Percentiles rank a stretch among this genome's conserved stretches.
Conservation (phyloP, 2,797 vertebrate species). For the Stomatorhinus walkeri region DNA sequence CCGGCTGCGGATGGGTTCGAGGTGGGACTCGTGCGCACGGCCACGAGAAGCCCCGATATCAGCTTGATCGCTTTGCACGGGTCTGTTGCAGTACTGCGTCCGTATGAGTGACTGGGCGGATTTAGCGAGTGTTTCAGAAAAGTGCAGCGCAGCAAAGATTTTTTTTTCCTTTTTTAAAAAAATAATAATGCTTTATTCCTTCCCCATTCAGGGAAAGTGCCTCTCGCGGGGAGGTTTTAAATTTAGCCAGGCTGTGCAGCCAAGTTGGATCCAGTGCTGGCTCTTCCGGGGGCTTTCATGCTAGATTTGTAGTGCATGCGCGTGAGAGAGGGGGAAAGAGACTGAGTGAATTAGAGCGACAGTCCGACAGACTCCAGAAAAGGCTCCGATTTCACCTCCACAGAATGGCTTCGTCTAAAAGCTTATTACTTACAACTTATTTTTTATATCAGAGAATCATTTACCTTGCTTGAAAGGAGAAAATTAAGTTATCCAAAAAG, state of each 20-base stretch:
- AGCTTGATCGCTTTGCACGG: slow-evolving; percentile 14
- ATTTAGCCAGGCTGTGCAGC: slow-evolving; percentile 9
- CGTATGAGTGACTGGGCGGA: slow-evolving; percentile 36
- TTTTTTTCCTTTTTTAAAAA: background rate
- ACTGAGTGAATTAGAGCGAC: background rate
- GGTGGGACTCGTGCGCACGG: slow-evolving; percentile 3
- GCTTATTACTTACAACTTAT: background rate
- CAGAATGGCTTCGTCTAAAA: background rate
- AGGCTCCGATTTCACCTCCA: background rate
- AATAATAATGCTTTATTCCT: background rate
- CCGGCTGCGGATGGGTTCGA: slow-evolving; percentile 32
- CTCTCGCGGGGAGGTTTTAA: slow-evolving; percentile 11
- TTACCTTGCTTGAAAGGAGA: background rate
- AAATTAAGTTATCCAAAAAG: background rate
- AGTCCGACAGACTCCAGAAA: background rate
- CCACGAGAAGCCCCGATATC: background rate
- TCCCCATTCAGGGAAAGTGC: background rate
- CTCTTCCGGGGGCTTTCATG: background rate
- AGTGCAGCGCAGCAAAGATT: slow-evolving; percentile 35
- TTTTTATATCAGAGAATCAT: background rate
- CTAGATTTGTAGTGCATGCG: background rate
- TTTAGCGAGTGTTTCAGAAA: slow-evolving; percentile 48
- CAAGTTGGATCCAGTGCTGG: background rate
- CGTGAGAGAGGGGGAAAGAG: background rate
- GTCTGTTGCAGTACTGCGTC: background rate